Base-by-base conservation (phyloP, 2,797 vertebrate genomes). In the Arnoldichthys spilopterus region DNA sequence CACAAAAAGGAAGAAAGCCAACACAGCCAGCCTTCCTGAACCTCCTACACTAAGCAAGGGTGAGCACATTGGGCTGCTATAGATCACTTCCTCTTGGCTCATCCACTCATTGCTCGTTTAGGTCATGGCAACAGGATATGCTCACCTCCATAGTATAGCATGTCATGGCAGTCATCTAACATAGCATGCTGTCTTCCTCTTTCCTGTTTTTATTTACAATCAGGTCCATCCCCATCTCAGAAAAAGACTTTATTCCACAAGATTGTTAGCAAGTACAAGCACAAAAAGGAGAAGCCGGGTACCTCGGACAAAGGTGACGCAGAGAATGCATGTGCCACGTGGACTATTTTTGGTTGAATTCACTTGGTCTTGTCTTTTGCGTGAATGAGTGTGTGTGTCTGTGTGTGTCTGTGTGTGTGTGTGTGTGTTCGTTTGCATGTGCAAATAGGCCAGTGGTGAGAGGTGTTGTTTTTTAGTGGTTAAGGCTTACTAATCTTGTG, bases 231-330 rank as follows among this genome's bases (percentile, higher is more conserved):
- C 93, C 92, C 95, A 96, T 96, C 95, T 95, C 94, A 96, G 95
- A 94, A 97, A 96, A 98, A 96, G 94, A 95, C 95, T 91, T 93
- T 96, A 92, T 96, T 97, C 95, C 94, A 96, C 94, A 97, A 97
- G 96, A 97, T 97, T 96, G 94, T 97, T 95, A 97, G 93, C 94
- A 98, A 95, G 95, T 96, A 94, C 94, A 98, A 97, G 93, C 93
- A 95, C 90, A 96, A 94, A 96, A 97, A 95, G 95, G 94, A 96
- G 91, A 97, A 95, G 92, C 91, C 91, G 93, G 94, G 91, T 95
- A 94, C 91, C 91, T 92, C 90, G 86, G 96, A 96, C 85, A 94
- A 95, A 97, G 96, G 96, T 97, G 92, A 92, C 84, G 9, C 75
- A 76, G 85, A 82, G 69, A 73, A 74, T 43, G 34, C 76, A 70